Percentiles rank a stretch among this genome's conserved stretches.
phyloP scores from a whole-genome alignment of 2,113 vertebrate genomes.

The Hiodon alosoides region DNA sequence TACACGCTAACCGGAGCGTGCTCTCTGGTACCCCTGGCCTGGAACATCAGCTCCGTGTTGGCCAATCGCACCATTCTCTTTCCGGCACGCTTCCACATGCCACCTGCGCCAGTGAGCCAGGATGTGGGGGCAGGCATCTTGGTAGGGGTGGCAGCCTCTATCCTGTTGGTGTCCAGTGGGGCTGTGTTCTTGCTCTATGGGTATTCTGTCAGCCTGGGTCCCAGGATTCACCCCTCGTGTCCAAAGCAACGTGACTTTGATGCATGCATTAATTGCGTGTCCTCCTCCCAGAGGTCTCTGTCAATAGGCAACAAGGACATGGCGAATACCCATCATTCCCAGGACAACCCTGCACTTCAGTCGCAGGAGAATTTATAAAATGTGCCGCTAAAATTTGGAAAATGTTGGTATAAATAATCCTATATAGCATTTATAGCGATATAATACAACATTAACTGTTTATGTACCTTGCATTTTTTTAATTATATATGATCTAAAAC shows the following conservation, averaged over 20 bases:
- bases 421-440: neutral
- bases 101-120: slow-evolving; percentile 60
- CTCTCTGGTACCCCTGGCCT: slow-evolving; percentile 49
- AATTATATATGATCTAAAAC: neutral
- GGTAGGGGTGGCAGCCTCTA: slow-evolving; percentile 56
- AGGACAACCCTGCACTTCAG: slow-evolving; percentile 45
- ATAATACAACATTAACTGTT: neutral
- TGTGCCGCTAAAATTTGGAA: neutral
- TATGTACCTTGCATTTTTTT: too few relatives aligned
- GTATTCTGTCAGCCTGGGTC: neutral
- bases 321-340: neutral
- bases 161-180: slow-evolving; percentile 60
- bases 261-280: slow-evolving; percentile 16
- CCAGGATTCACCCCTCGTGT: slow-evolving; percentile 1
- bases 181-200: slow-evolving; percentile 58
- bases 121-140: slow-evolving; percentile 57
- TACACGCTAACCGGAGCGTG: slow-evolving; percentile 48
- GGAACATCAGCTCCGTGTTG: slow-evolving; percentile 66
- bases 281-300: neutral
- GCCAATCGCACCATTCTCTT: slow-evolving; percentile 67
- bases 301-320: neutral
- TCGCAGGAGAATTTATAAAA: slow-evolving; percentile 20
- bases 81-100: slow-evolving; percentile 63
- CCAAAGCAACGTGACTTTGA: neutral
- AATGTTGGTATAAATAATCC: neutral